Conservation (phyloP, 2,888 invertebrate genomes). For the Pemphredon lugubris region DNA sequence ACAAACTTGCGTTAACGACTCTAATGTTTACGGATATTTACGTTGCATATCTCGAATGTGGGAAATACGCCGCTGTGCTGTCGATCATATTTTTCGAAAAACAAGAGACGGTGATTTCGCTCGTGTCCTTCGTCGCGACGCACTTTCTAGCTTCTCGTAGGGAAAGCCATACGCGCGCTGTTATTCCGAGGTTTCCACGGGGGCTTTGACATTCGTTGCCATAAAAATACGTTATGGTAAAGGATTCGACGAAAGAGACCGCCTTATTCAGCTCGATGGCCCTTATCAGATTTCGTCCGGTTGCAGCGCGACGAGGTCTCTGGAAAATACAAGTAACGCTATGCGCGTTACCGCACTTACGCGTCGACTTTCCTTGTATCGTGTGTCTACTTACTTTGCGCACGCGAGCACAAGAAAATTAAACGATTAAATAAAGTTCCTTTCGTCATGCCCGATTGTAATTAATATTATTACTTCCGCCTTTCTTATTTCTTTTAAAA, state of each 20-base stretch:
- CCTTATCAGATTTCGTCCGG: constrained; percentile 35
- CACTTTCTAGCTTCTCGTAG: constrained; percentile 3
- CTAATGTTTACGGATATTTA: too few relatives aligned
- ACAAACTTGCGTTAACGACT: too few relatives aligned
- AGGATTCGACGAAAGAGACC: constrained; percentile 24
- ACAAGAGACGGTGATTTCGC: constrained; percentile 1
- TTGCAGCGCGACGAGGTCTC: constrained; percentile 31
- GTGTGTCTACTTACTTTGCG: too few relatives aligned
- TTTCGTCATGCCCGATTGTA: too few relatives aligned
- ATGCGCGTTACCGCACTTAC: constrained; percentile 24
- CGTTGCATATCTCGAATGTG: too few relatives aligned
- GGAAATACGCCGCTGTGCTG: too few relatives aligned
- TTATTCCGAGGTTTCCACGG: constrained; percentile 13
- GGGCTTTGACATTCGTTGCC: constrained; percentile 1
- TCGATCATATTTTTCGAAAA: not conserved
- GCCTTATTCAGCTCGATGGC: constrained; percentile 19
- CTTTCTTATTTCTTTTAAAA: not conserved
- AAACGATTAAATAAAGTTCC: too few relatives aligned
- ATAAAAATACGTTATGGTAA: constrained; percentile 26
- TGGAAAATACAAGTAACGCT: constrained; percentile 4
- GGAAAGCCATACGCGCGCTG: constrained; percentile 12
- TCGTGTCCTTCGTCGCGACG: constrained; percentile 13
- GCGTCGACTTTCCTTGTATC: constrained; percentile 7
- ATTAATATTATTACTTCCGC: not conserved
- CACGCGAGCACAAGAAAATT: too few relatives aligned